Percentiles rank a stretch among this genome's conserved stretches.
phyloP scores from a whole-genome alignment of 2,113 vertebrate genomes.

The Athene noctua region DNA sequence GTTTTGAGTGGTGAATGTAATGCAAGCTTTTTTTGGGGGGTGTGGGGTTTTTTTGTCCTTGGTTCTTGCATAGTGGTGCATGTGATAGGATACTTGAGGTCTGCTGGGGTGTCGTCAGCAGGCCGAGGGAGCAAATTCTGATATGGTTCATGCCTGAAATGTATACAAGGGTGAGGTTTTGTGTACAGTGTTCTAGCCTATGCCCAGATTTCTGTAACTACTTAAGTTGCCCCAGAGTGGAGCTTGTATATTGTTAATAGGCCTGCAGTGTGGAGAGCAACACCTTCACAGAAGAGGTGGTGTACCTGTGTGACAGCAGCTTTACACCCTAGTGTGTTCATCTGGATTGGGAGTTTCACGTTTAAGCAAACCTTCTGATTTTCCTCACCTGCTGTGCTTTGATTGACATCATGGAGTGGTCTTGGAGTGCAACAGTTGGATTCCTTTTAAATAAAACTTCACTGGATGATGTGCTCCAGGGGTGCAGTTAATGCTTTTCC shows the following conservation, averaged over 20 bases:
- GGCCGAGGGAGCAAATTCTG: neutral
- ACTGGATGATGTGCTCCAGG: neutral
- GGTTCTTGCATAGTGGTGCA: neutral
- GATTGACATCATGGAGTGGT: neutral
- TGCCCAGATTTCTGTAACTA: neutral
- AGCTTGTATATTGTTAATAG: neutral
- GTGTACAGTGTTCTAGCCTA: neutral
- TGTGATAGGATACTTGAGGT: neutral
- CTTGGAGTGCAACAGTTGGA: neutral
- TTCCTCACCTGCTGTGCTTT: neutral
- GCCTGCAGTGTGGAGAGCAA: neutral
- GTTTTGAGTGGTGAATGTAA: neutral
- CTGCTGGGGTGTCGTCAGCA: neutral
- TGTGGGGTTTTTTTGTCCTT: neutral
- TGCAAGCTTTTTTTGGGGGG: fast-evolving
- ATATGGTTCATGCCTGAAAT: neutral
- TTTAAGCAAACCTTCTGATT: neutral
- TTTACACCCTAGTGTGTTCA: neutral
- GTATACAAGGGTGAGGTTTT: neutral
- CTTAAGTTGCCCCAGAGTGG: neutral
- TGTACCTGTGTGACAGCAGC: neutral
- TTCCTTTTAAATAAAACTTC: neutral
- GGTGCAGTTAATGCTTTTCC: neutral
- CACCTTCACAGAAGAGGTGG: neutral
- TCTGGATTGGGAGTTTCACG: neutral